Percentiles rank a stretch among this genome's conserved stretches.
Evolutionary conservation across 2,113 vertebrate genomes (phyloP).

Genomic region (Azemiops feae): DNA sequence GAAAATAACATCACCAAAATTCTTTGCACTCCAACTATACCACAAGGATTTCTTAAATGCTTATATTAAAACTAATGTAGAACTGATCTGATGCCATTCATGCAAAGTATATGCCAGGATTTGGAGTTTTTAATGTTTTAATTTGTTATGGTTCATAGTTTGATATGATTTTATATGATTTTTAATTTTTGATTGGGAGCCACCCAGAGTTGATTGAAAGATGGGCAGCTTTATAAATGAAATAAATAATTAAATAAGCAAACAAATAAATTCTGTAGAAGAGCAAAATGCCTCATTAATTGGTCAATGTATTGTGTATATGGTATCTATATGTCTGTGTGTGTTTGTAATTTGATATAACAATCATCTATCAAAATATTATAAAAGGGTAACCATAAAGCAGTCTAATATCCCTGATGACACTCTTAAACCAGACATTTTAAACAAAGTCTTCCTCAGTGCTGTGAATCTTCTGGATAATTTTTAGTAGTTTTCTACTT

Average conservation of each 20-base stretch:
- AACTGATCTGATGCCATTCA: too few species aligned
- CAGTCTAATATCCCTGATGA: not conserved
- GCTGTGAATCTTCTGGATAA: not conserved
- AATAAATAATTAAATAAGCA: too few species aligned
- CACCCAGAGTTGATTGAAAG: too few species aligned
- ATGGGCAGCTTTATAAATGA: too few species aligned
- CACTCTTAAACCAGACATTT: not conserved
- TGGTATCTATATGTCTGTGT: not conserved
- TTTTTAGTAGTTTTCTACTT: not conserved
- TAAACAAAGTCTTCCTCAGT: not conserved
- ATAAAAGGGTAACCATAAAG: not conserved
- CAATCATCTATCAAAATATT: not conserved
- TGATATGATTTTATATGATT: too few species aligned
- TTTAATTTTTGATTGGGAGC: too few species aligned
- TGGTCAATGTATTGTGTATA: not conserved
- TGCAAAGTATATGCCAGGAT: too few species aligned
- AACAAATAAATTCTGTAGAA: not conserved
- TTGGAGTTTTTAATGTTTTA: too few species aligned
- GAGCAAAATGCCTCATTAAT: not conserved
- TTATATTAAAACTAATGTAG: not conserved
- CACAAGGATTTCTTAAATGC: not conserved
- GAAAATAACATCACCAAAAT: not conserved
- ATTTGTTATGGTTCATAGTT: too few species aligned
- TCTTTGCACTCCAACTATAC: not conserved
- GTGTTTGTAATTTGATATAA: not conserved